Base-by-base conservation (phyloP, 2,888 invertebrate species). In the Keiferia lycopersicella region DNA sequence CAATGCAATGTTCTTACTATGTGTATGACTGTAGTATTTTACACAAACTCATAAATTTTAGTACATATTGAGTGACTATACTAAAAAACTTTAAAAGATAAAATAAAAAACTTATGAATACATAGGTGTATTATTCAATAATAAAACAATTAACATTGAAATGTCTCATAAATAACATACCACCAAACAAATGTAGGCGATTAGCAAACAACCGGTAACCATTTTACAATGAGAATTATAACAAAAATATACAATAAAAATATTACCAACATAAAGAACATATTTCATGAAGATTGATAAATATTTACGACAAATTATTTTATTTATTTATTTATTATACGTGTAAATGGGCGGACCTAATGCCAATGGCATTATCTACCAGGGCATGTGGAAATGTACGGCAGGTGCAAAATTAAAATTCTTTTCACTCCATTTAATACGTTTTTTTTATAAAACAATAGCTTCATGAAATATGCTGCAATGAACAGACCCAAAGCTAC, bases 401-500 rank as follows among this genome's bases (percentile, higher is more conserved):
- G n/a, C n/a, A n/a, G n/a, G n/a, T n/a, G n/a, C n/a, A n/a, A n/a
- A n/a, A n/a, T n/a, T n/a, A n/a, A n/a, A n/a, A n/a, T n/a, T n/a
- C n/a, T n/a, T n/a, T n/a, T n/a, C n/a, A n/a, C n/a, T n/a, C n/a
- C n/a, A n/a, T n/a, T n/a, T n/a, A n/a, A n/a, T n/a, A n/a, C n/a
- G n/a, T 18, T 22, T 11, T 18, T 50, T 20, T 50, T 18, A 50
- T 18, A 22, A 12, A 22, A 51, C 8, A 22, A 10, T 50, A 65
- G 11, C 34, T 62, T 53, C n/a, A 38, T 18, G n/a, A 38, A 57
- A 34, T 51, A 61, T 14, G 53, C 3, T 30, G 3, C 4, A 45
- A 3, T 26, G n/a, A 34, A 34, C 14, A 30, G 30, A 56, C 16
- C 56, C 50, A 63, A 64, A 73, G 71, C 73, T 64, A 65, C 73